These are phyloP conservation scores for Eulemur mongoz DNA, from an alignment of 2,797 vertebrate species.

Conservation along the genomic window DNA sequence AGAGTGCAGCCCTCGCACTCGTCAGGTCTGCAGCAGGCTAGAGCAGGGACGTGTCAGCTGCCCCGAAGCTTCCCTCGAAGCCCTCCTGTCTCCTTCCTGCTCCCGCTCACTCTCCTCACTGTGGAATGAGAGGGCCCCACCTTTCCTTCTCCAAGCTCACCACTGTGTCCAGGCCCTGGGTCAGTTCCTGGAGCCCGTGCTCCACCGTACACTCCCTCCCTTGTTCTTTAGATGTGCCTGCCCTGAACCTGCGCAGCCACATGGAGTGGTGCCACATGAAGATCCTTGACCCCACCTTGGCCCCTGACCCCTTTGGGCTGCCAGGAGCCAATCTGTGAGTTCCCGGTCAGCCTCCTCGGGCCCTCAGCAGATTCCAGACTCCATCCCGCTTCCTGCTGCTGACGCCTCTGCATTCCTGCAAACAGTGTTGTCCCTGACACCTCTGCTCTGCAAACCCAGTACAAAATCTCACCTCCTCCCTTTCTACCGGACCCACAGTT, in stretches of 20 bases:
- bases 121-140: neutral
- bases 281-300: neutral
- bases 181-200: neutral
- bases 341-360: neutral
- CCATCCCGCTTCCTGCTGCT: neutral
- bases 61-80: neutral
- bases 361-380: neutral
- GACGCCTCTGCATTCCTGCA: too few species aligned
- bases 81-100: too few species aligned
- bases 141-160: neutral
- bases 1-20: neutral
- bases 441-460: neutral
- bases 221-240: neutral
- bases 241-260: neutral
- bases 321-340: neutral
- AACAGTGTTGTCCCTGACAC: neutral
- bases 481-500: neutral
- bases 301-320: neutral
- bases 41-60: fast-evolving
- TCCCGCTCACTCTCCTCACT: neutral
- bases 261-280: neutral
- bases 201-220: neutral
- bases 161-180: neutral
- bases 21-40: neutral
- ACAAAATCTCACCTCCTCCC: neutral